phyloP scores from a whole-genome alignment of 2,113 vertebrate species.

The Spea multiplicata region DNA sequence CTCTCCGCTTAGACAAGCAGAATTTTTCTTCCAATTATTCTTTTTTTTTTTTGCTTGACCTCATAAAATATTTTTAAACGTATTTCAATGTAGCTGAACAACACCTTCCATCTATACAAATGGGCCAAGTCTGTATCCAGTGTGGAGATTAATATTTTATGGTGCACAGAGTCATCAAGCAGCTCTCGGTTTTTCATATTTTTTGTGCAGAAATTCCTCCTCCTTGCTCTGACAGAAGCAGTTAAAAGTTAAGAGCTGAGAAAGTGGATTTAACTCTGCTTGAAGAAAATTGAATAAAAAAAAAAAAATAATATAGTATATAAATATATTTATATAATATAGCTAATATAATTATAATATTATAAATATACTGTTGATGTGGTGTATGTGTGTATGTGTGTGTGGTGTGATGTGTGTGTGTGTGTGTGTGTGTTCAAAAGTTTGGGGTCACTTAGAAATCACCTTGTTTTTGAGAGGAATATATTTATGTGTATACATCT shows the following conservation, averaged over 20 bases:
- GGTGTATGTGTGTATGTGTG: background rate
- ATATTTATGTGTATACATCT: background rate
- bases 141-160: conserved; percentile 24
- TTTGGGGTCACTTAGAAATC: background rate
- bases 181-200: conserved; percentile 8
- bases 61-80: conserved; percentile 72
- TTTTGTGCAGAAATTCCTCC: background rate
- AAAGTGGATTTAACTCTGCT: conserved; percentile 18
- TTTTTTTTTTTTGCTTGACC: conserved; percentile 71
- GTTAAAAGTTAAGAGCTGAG: background rate
- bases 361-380: too few species aligned
- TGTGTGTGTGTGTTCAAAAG: too few species aligned
- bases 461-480: too few species aligned
- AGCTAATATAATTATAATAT: too few species aligned
- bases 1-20: conserved; percentile 78
- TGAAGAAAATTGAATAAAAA: too few species aligned
- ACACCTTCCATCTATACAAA: conserved; percentile 46
- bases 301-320: too few species aligned
- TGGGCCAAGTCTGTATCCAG: conserved; percentile 12
- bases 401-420: background rate
- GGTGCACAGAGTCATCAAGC: conserved; percentile 10
- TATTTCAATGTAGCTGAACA: conserved; percentile 65
- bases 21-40: conserved; percentile 82
- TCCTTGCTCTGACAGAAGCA: background rate
- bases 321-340: too few species aligned